Evolutionary conservation across 2,797 vertebrate genomes (phyloP).

Genomic region (Urosaurus nigricauda): DNA sequence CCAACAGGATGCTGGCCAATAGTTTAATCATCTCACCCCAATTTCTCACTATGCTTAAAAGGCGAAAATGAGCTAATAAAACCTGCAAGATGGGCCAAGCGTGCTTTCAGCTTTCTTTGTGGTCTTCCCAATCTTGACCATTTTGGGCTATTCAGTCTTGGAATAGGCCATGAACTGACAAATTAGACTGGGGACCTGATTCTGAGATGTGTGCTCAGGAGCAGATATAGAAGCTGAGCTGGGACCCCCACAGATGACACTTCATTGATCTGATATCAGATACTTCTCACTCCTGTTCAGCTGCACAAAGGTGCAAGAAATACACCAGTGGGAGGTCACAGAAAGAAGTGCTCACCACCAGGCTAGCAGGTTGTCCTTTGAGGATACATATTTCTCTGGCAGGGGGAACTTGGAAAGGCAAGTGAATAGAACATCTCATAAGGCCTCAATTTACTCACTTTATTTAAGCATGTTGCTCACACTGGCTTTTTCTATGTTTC

Average conservation of each 20-base stretch:
- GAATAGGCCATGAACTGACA: no score
- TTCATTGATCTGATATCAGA: background rate
- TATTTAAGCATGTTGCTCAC: background rate
- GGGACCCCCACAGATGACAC: background rate
- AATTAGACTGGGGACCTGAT: background rate
- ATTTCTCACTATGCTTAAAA: background rate
- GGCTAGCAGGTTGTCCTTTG: background rate
- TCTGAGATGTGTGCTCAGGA: background rate
- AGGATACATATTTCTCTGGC: background rate
- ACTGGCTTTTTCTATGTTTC: background rate
- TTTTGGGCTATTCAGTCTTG: no score
- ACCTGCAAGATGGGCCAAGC: background rate
- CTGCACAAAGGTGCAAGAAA: background rate
- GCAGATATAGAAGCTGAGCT: background rate
- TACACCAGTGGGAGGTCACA: background rate
- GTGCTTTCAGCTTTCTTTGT: background rate
- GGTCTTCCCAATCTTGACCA: no score
- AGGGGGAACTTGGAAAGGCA: background rate
- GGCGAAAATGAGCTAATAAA: background rate
- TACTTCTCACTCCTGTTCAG: background rate
- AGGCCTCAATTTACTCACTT: background rate
- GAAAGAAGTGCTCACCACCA: background rate
- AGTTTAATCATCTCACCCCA: background rate
- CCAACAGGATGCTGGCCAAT: no score
- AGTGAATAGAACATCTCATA: background rate